Base-by-base conservation (phyloP, 2,113 vertebrate species). In the Mormyrus lacerda region DNA sequence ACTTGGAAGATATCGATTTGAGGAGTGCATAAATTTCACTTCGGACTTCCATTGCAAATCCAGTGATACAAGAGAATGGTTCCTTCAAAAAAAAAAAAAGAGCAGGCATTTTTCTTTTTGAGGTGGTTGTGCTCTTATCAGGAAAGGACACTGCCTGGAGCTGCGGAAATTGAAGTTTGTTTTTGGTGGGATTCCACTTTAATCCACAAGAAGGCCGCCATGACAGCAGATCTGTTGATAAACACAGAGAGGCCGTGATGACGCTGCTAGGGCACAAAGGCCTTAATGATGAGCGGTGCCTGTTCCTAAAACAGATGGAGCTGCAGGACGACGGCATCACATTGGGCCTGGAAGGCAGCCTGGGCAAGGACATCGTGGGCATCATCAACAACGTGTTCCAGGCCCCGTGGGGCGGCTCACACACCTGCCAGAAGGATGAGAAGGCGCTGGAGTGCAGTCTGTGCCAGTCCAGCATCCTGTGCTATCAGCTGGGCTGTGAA, bases 371-470 rank as follows among this genome's bases (percentile, higher is more conserved):
- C 93, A 97, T 99, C 44, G 97, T 99, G 93, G 97, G 97, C 93
- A 98, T 99, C 92, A 97, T 99, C 95, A 99, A 98, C 96, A 99
- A 98, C 88, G 98, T 99, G 91, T 97, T 99, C 91, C 98, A 99
- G 93, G 98, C 98, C 88, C 98, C 98, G 1, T 99, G 98, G 98
- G 98, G 98, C 31, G 98, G 98, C 91, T 98, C 97, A 85, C 98
- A 99, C 93, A 98, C 97, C 93, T 99, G 98, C 94, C 98, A 98
- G 95, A 99, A 99, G 94, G 97, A 98, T 8, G 97, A 98, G 93
- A 99, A 98, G 94, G 96, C 96, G 61, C 94, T 95, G 31, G 98
- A 99, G 94, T 99, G 98, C 93, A 97, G 95, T 92, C 95, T 99
- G 86, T 99, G 98, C 92, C 98, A 99, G 94, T 99, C 98, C 92